Percentiles rank a stretch among this genome's conserved stretches.
Conservation (phyloP, 1,140 invertebrate genomes). For the Triops cancriformis region DNA sequence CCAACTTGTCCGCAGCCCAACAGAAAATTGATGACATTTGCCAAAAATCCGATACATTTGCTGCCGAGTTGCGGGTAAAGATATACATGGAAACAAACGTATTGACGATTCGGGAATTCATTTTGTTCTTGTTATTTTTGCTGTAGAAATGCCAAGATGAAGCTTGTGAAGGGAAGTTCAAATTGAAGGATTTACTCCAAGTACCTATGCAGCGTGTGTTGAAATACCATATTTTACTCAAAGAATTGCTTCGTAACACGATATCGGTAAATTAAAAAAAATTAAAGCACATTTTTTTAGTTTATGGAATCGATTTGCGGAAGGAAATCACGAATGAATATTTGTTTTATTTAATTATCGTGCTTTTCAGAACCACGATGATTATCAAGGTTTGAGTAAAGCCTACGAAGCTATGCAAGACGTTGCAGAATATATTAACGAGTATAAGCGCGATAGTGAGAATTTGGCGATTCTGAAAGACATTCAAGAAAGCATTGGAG, state of each 20-base stretch:
- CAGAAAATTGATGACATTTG: constrained; percentile 64
- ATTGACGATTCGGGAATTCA: neutral
- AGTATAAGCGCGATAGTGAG: constrained; percentile 95
- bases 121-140: constrained; percentile 34
- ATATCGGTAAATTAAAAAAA: constrained; percentile 50
- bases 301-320: neutral
- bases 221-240: constrained; percentile 88
- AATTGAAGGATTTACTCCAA: constrained; percentile 84
- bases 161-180: constrained; percentile 90
- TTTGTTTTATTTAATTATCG: neutral
- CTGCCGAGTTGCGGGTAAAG: constrained; percentile 48
- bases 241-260: constrained; percentile 88
- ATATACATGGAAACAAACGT: constrained; percentile 33
- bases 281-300: neutral
- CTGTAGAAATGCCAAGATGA: constrained; percentile 78
- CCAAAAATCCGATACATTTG: constrained; percentile 50
- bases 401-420: constrained; percentile 96
- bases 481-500: constrained; percentile 74
- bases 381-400: constrained; percentile 67
- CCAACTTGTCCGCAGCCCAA: constrained; percentile 76
- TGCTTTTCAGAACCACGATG: constrained; percentile 49
- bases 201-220: constrained; percentile 97
- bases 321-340: neutral
- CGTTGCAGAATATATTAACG: constrained; percentile 93
- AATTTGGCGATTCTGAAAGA: constrained; percentile 81